Percentiles rank a stretch among this genome's conserved stretches.
Evolutionary conservation across 2,797 vertebrate species (phyloP).

Genomic region (Sebastes miniatus): DNA sequence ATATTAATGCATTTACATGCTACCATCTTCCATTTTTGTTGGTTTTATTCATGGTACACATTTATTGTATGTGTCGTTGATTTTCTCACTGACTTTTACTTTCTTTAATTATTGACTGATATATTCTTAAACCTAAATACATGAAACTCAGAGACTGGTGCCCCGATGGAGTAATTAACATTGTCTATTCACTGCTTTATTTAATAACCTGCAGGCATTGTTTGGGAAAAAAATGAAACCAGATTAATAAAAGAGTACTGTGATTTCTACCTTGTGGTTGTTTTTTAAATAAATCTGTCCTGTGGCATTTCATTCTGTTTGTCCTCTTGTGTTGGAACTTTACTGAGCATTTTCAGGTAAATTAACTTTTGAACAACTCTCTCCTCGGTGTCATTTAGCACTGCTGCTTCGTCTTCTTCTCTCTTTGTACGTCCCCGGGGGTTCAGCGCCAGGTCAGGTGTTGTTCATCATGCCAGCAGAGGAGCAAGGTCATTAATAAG

Average conservation of each 20-base stretch:
- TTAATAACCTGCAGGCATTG: conserved; percentile 5
- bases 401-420: not conserved
- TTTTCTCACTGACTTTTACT: not conserved
- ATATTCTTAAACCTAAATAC: not conserved
- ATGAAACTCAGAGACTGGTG: not conserved
- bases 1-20: too few species aligned
- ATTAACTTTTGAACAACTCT: not conserved
- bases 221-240: not conserved
- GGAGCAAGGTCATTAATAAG: conserved; percentile 14
- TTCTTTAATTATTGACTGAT: not conserved
- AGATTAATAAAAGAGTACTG: not conserved
- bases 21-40: not conserved
- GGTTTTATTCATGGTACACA: not conserved
- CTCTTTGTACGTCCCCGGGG: not conserved
- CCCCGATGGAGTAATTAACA: not conserved
- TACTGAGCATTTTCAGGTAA: not conserved
- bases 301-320: not conserved
- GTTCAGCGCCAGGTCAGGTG: not conserved
- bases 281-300: not conserved
- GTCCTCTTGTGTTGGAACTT: not conserved
- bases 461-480: not conserved
- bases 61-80: not conserved
- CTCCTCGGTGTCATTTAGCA: not conserved
- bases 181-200: not conserved
- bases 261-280: not conserved